A percentile compares a stretch with the other conserved stretches of the same genome.
phyloP scores from a whole-genome alignment of 2,888 invertebrate species.

The Athalia circularis region DNA sequence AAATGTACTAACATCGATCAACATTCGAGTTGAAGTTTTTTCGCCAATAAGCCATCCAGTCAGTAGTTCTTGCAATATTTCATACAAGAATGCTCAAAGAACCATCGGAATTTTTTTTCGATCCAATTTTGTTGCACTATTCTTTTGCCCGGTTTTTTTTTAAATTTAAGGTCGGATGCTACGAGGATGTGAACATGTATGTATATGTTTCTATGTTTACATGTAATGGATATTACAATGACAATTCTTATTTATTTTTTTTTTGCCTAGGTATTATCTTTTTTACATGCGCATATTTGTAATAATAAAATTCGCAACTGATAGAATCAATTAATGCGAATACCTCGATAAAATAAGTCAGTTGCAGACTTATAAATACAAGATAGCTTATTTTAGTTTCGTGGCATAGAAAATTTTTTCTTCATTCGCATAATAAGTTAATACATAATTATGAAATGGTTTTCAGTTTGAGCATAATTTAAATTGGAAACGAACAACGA shows the following conservation, averaged over 20 bases:
- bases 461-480: neutral
- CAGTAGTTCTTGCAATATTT: neutral
- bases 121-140: neutral
- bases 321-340: conserved; percentile 6
- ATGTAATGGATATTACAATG: too few species aligned
- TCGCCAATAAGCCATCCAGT: too few species aligned
- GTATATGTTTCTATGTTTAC: too few species aligned
- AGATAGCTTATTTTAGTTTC: conserved; percentile 38
- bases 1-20: neutral
- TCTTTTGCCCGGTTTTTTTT: too few species aligned
- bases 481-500: conserved; percentile 8
- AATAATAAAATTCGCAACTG: neutral
- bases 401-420: neutral
- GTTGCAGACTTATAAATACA: conserved; percentile 16
- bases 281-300: too few species aligned
- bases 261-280: too few species aligned
- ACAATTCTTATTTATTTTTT: too few species aligned
- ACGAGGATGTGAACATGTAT: too few species aligned
- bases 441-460: too few species aligned
- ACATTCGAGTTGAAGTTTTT: too few species aligned
- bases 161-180: too few species aligned
- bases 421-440: too few species aligned
- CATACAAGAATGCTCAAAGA: neutral
- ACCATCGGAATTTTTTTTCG: neutral
- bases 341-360: conserved; percentile 7